A percentile compares a stretch with the other conserved stretches of the same genome.
phyloP scores from a whole-genome alignment of 2,888 invertebrate genomes.

The Thymelicus sylvestris region DNA sequence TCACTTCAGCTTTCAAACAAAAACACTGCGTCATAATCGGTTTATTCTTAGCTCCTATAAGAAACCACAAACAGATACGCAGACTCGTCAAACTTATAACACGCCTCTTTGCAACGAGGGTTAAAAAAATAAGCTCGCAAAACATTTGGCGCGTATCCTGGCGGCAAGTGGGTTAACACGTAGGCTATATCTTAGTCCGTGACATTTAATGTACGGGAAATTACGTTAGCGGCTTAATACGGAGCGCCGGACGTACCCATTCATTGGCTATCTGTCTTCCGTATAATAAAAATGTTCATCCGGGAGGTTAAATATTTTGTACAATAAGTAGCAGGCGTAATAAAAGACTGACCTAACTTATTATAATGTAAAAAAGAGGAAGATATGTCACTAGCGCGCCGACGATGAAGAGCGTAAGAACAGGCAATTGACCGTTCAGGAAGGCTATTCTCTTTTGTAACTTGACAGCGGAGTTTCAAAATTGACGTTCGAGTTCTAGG shows the following conservation, averaged over 20 bases:
- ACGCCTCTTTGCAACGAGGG: background rate
- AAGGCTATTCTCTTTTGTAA: no score
- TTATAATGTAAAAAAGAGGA: no score
- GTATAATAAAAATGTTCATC: conserved; percentile 1
- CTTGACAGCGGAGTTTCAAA: no score
- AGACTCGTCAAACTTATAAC: background rate
- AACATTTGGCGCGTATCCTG: conserved; percentile 10
- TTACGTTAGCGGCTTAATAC: conserved; percentile 16
- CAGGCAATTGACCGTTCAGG: no score
- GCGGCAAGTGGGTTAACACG: conserved; percentile 15
- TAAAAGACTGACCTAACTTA: no score
- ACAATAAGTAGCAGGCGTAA: background rate
- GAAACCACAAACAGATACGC: no score
- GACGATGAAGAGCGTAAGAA: no score
- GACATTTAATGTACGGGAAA: conserved; percentile 18
- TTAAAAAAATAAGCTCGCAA: background rate
- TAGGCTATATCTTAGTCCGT: conserved; percentile 18
- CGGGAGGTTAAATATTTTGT: background rate
- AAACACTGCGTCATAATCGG: no score
- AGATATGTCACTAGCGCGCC: no score
- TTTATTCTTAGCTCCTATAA: no score
- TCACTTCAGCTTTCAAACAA: no score
- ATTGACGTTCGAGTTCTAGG: no score
- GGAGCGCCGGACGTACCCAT: background rate
- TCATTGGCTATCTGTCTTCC: conserved; percentile 6